Evolutionary conservation across 2,113 vertebrate genomes (phyloP), one percentile per base, ranked within the genome.

Genomic region (Grammomys dolichurus): DNA sequence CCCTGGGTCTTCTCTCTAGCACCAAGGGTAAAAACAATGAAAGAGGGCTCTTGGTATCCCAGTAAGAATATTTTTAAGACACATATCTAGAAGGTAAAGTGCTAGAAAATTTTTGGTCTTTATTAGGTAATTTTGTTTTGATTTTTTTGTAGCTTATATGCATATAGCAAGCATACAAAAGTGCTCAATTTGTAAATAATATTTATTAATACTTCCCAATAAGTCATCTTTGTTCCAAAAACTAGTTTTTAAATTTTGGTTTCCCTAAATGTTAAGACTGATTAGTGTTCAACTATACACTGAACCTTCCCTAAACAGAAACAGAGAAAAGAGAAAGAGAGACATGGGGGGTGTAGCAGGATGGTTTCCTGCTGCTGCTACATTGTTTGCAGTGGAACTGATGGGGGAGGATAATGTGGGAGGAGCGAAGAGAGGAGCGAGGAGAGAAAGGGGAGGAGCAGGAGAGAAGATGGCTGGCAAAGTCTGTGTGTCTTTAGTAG

Each of bases 271-370:
- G 48, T 48, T 90, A 16, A 80, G 46, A 84, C 17, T 80, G 46
- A 24, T 14, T 65, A 95, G 48, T 19, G 82, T 95, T 91, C 87
- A 91, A 89, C 69, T 92, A 43, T 85, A 63, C 92, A 11, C 2
- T 80, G n/a, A 88, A 46, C 69, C 87, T 56, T 80, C 43, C 86
- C 73, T 87, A 85, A 20, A 78, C 6, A 84, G 12, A 86, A 81
- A 87, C 63, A 93, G 13, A 81, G 20, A 82, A 36, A 82, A 19
- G 14, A 40, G 36, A 63, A 40, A 91, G 0, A 90, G 40, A 72
- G 10, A 94, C 46, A 65, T 1, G 65, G 40, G 75, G 0, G 26
- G 48, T 51, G 48, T 8, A 4, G 4, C 46, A 48, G 46, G 46
- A 48, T 48, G 46, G 46, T 48, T 48, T 48, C 46, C 46, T 48